Base-by-base conservation (phyloP, 2,888 invertebrate species). In the Zonitis immaculata region DNA sequence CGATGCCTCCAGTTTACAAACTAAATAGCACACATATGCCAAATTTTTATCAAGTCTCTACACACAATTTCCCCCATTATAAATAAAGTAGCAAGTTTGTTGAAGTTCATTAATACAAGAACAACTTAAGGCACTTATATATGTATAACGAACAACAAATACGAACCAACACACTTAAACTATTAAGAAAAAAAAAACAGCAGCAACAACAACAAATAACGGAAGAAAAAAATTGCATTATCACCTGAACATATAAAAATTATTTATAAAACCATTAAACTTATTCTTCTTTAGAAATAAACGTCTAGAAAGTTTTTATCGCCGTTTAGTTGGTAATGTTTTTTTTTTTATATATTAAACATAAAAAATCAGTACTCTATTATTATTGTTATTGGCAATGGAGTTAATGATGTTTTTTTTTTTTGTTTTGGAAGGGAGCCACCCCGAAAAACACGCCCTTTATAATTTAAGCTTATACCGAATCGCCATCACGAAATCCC, bases 401-500 rank as follows among this genome's bases (percentile, higher is more conserved):
- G 11, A 16, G 44, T n/a, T 12, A 5, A 16, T 16, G 35, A 2
- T 26, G 5, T 22, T 22, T 22, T 22, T 22, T 22, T 22, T 22
- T 22, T 22, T 22, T 22, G 22, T 22, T 14, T 32, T 9, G 5
- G 8, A 14, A 30, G 45, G 45, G 30, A 45, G 28, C 28, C 18
- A 16, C 27, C 45, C 44, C 44, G n/a, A 12, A 20, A 14, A 39
- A 39, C n/a, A 18, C 28, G 27, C 45, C 45, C 26, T 18, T 26
- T 30, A 67, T 68, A 66, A 67, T 66, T 59, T 66, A 63, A 65
- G 62, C 59, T 62, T 58, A n/a, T n/a, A 55, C 59, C 65, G 62
- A 67, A 66, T 67, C 66, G 57, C 61, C 60, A 63, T 67, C 70
- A 72, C 71, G n/a, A 67, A 66, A 59, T 65, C 61, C 64, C 65